Base-by-base conservation (phyloP, 2,113 vertebrate species). In the Aspidoscelis tigris region DNA sequence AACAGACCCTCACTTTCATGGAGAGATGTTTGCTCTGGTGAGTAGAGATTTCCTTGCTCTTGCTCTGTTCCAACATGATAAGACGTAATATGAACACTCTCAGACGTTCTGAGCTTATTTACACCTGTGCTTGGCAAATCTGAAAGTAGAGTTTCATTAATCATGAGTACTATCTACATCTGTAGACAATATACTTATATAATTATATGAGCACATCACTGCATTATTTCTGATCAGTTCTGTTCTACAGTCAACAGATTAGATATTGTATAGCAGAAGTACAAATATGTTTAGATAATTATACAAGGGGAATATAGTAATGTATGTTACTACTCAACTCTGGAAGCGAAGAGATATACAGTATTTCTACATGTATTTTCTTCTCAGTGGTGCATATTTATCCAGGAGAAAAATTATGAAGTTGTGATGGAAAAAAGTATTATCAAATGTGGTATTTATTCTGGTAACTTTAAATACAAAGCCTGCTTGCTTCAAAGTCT, bases 1-100 rank as follows among this genome's bases (percentile, higher is more conserved):
- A 96, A 98, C 97, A 97, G 97, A 98, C 97, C 98, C 98, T 99
- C 98, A 99, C 98, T 98, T 99, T 99, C 98, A 97, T 98, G 98
- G 83, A 97, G 98, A 92, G 97, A 98, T 76, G 96, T 97, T 94
- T 98, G 98, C 81, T 98, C 98, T 71, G 97, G 97, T 80, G 98
- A 98, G 93, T 97, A 98, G 92, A 97, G 95, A 90, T 95, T 91
- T 87, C 97, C 97, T 95, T 97, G 98, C 89, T 98, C 98, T 86
- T 96, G 95, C 88, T 98, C 97, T 53, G 96, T 94, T 94, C 97
- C 96, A 92, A 97, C 93, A 93, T 97, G 96, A 95, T 97, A 98
- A 93, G 96, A 96, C 90, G 97, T 97, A 89, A 96, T 95, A 91
- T 97, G 97, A 89, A 95, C 93, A 89, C 95, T 87, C 89, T 98